Evolutionary conservation across 2,113 vertebrate genomes (phyloP).

Genomic region (Lonchura striata): DNA sequence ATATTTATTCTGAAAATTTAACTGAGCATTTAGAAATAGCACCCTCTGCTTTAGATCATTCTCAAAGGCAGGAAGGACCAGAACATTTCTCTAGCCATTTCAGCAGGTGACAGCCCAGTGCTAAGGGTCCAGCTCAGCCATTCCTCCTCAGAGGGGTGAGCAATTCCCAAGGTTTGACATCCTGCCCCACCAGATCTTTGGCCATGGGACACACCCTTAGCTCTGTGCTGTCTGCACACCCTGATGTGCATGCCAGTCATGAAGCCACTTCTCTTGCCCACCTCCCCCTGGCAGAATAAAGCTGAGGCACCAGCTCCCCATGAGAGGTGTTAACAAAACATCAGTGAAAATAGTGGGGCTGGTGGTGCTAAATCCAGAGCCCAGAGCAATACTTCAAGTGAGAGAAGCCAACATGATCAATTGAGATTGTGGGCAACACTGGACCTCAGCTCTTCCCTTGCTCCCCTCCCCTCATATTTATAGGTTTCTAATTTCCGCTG

Average conservation of each 20-base stretch:
- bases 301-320: background rate
- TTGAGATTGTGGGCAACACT: constrained; percentile 1
- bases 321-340: background rate
- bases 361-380: background rate
- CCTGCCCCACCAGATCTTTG: background rate
- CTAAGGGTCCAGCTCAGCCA: background rate
- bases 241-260: background rate
- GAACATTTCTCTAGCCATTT: background rate
- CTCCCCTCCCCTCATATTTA: constrained; percentile 48
- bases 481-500: constrained; percentile 64
- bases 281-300: background rate
- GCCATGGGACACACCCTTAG: background rate
- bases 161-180: background rate
- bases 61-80: background rate
- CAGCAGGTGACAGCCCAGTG: background rate
- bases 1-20: background rate
- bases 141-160: background rate
- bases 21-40: background rate
- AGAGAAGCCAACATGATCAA: background rate
- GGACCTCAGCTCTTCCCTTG: constrained; percentile 10
- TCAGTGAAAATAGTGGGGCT: background rate
- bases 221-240: background rate
- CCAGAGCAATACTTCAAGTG: background rate
- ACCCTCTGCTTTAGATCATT: background rate
- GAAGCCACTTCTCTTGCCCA: background rate